phyloP scores from a whole-genome alignment of 1,140 invertebrate species.

The Lepidostoma basale region DNA sequence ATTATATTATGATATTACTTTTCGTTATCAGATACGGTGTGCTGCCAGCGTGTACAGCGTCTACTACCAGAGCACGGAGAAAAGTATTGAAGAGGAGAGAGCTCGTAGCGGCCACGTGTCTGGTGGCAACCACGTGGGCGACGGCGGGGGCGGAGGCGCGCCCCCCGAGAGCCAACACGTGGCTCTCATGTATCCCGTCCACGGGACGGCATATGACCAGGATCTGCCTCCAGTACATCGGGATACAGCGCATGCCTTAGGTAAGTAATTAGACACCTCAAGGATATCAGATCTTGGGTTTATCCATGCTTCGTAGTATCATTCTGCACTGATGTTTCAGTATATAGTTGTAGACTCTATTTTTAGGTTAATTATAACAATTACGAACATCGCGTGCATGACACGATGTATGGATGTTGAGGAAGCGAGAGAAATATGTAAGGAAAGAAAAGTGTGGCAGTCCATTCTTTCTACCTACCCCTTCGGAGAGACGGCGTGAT shows the following conservation, averaged over 20 bases:
- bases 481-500: too few species aligned
- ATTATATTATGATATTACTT: too few species aligned
- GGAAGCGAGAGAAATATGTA: too few species aligned
- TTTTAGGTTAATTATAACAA: not conserved
- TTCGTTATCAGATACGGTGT: slow-evolving; percentile 61
- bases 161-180: slow-evolving; percentile 43
- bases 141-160: slow-evolving; percentile 29
- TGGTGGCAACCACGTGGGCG: slow-evolving; percentile 5
- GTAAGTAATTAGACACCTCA: slow-evolving; percentile 8
- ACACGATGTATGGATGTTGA: not conserved
- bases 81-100: slow-evolving; percentile 63
- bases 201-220: slow-evolving; percentile 38
- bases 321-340: not conserved
- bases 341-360: not conserved
- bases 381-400: not conserved
- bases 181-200: slow-evolving; percentile 44
- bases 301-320: not conserved
- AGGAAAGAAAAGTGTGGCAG: too few species aligned
- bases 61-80: slow-evolving; percentile 68
- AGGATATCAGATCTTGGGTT: not conserved
- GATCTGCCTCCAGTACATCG: slow-evolving; percentile 35
- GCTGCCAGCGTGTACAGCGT: slow-evolving; percentile 67
- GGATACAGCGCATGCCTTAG: slow-evolving; percentile 29
- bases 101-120: slow-evolving; percentile 36
- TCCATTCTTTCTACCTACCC: too few species aligned